phyloP scores from a whole-genome alignment of 2,888 invertebrate species.

The Thelaira solivaga region DNA sequence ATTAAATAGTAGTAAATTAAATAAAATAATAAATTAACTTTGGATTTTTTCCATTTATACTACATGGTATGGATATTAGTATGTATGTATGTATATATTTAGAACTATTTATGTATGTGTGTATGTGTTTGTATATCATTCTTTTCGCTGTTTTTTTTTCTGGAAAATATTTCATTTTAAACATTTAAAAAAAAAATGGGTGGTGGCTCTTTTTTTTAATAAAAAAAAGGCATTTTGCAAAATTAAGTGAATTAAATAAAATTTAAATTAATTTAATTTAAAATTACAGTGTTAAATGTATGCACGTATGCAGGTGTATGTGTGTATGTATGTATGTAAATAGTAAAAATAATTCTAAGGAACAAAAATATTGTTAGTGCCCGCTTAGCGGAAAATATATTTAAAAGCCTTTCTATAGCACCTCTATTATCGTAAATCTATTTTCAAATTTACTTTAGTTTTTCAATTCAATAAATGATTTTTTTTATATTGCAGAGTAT shows the following conservation, averaged over 20 bases:
- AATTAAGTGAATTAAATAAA: constrained; percentile 34
- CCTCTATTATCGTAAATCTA: constrained; percentile 69
- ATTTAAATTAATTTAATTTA: constrained; percentile 52
- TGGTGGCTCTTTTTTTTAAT: constrained; percentile 25
- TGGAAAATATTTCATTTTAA: constrained; percentile 3
- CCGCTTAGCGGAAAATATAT: constrained; percentile 63
- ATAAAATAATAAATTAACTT: constrained; percentile 60
- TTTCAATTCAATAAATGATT: background rate
- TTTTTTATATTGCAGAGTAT: constrained; percentile 3
- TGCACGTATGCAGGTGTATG: constrained; percentile 5
- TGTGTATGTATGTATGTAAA: background rate
- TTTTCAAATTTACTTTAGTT: constrained; percentile 45
- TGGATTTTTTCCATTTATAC: constrained; percentile 61
- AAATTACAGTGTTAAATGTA: constrained; percentile 47
- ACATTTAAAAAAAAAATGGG: background rate
- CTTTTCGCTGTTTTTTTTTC: background rate
- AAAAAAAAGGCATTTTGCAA: constrained; percentile 48
- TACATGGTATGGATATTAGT: constrained; percentile 58
- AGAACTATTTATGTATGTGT: background rate
- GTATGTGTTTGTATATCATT: background rate
- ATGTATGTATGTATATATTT: constrained; percentile 19
- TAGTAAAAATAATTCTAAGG: constrained; percentile 49
- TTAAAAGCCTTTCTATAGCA: constrained; percentile 73
- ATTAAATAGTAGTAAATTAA: constrained; percentile 37
- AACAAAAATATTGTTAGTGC: constrained; percentile 53